A percentile compares a stretch with the other conserved stretches of the same genome.
Evolutionary conservation across 2,113 vertebrate genomes (phyloP).

Genomic region (Paedocypris sp.): DNA sequence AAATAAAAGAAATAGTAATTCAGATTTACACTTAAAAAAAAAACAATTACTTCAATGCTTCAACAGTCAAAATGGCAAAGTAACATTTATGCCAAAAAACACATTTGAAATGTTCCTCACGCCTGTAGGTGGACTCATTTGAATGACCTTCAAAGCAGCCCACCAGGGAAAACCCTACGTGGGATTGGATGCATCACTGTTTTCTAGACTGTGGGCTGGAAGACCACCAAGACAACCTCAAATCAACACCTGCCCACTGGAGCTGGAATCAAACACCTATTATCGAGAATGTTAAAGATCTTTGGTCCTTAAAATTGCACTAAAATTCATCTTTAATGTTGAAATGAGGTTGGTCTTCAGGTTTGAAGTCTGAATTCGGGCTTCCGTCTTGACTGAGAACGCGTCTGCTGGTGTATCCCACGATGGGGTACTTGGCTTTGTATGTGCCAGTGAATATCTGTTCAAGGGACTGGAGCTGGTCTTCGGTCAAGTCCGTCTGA

Average conservation of each 20-base stretch:
- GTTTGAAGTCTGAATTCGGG: constrained; percentile 79
- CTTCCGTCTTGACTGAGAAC: constrained; percentile 82
- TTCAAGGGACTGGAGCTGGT: constrained; percentile 76
- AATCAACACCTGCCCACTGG: neutral
- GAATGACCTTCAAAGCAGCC: constrained; percentile 29
- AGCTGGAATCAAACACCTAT: neutral
- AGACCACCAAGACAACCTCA: constrained; percentile 28
- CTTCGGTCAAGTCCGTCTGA: constrained; percentile 74
- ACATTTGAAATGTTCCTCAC: neutral
- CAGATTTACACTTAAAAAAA: neutral
- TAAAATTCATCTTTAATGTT: constrained; percentile 84
- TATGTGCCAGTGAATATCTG: constrained; percentile 80
- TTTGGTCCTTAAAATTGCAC: constrained; percentile 18
- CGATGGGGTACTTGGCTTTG: constrained; percentile 89
- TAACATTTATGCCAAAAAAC: neutral
- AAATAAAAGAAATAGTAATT: neutral
- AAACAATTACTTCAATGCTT: neutral
- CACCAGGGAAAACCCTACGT: constrained; percentile 34
- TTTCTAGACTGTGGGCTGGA: constrained; percentile 24
- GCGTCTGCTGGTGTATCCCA: constrained; percentile 80
- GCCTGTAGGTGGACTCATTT: constrained; percentile 29
- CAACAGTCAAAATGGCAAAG: neutral
- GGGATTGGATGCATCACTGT: constrained; percentile 23
- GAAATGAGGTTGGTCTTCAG: constrained; percentile 86
- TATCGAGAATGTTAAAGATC: neutral